These are phyloP conservation scores for Origma solitaria DNA, from an alignment of 2,113 vertebrate species.

Conservation along the genomic window DNA sequence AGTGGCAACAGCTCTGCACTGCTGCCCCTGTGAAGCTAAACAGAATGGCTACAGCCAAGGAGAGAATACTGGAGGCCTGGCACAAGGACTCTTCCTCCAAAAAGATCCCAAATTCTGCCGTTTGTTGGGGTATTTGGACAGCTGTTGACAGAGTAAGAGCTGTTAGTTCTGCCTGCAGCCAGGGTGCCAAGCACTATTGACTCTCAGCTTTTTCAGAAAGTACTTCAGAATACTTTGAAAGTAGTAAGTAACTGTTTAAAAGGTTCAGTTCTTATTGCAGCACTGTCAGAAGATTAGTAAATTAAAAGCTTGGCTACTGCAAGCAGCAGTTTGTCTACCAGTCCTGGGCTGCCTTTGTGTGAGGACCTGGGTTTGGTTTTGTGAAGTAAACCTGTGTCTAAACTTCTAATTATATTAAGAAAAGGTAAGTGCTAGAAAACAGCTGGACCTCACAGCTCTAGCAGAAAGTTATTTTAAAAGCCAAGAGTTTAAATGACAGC, in stretches of 20 bases:
- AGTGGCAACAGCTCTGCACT: neutral
- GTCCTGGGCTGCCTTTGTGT: neutral
- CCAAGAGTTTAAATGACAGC: neutral
- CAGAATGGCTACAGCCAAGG: neutral
- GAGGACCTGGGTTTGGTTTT: neutral
- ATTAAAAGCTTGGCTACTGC: neutral
- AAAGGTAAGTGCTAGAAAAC: neutral
- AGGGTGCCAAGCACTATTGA: accelerated
- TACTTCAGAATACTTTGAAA: neutral
- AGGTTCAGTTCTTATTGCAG: neutral
- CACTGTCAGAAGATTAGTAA: neutral
- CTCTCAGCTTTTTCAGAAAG: neutral
- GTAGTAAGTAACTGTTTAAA: neutral
- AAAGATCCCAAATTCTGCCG: neutral
- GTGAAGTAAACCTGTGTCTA: neutral
- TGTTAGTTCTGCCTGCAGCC: neutral
- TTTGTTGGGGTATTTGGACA: neutral
- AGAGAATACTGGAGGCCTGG: neutral
- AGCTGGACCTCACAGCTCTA: neutral
- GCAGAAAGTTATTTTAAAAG: neutral
- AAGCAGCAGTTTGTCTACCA: neutral
- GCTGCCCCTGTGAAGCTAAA: neutral
- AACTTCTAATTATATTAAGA: neutral
- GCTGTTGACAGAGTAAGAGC: neutral
- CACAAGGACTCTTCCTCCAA: neutral